Conservation (phyloP, 2,888 invertebrate species). For the Timandra comae region DNA sequence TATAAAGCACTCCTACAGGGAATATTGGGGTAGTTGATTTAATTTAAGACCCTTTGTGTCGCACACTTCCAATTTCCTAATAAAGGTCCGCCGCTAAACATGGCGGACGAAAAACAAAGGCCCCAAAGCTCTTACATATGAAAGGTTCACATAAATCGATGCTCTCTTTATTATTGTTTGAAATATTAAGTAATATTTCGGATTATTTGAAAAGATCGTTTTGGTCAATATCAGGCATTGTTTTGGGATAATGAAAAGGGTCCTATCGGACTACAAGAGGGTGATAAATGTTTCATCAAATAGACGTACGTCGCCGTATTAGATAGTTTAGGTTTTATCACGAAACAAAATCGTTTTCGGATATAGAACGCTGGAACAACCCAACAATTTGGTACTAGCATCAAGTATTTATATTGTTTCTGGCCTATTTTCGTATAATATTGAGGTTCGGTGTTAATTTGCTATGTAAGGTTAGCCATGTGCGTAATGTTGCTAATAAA, state of each 20-base stretch:
- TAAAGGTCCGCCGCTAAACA: constrained; percentile 52
- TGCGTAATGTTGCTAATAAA: constrained; percentile 46
- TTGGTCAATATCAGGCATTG: constrained; percentile 25
- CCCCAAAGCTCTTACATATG: constrained; percentile 36
- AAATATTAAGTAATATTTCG: constrained; percentile 44
- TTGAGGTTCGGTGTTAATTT: constrained; percentile 55
- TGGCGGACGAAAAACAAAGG: constrained; percentile 50
- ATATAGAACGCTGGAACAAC: too few species aligned
- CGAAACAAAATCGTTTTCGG: too few species aligned
- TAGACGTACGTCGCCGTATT: too few species aligned
- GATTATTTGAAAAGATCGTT: constrained; percentile 27
- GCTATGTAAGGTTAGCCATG: constrained; percentile 46
- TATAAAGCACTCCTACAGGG: constrained; percentile 48
- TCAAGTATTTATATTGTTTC: too few species aligned
- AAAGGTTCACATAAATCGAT: constrained; percentile 49
- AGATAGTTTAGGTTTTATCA: too few species aligned
- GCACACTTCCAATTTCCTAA: constrained; percentile 61
- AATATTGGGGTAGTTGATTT: constrained; percentile 63
- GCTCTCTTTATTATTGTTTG: constrained; percentile 44
- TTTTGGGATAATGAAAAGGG: constrained; percentile 26
- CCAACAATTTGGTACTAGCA: too few species aligned
- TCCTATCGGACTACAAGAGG: constrained; percentile 15
- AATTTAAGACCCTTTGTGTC: constrained; percentile 66
- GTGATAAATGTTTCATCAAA: constrained; percentile 19
- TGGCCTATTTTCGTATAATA: too few species aligned